A percentile compares a stretch with the other conserved stretches of the same genome.
Evolutionary conservation across 2,797 vertebrate species (phyloP).

Genomic region (Eremophila alpestris): DNA sequence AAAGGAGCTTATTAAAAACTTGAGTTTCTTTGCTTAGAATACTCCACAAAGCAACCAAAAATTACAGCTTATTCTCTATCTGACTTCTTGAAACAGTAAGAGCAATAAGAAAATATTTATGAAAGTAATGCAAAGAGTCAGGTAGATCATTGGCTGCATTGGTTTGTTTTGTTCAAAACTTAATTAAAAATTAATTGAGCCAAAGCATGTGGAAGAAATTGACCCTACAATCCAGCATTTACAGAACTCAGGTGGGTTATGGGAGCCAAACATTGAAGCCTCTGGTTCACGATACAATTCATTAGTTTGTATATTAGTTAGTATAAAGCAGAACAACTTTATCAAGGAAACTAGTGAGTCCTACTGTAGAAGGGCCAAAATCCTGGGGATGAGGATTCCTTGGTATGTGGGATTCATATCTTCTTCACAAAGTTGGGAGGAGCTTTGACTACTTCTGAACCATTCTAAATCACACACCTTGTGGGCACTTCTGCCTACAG

Average conservation of each 20-base stretch:
- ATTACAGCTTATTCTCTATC: background rate
- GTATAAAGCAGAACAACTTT: constrained; percentile 18
- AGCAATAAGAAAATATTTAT: background rate
- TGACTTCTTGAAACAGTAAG: background rate
- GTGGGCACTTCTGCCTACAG: background rate
- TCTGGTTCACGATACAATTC: constrained; percentile 14
- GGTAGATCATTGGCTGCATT: background rate
- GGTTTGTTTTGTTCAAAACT: constrained; percentile 21
- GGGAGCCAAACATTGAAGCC: background rate
- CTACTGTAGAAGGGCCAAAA: background rate
- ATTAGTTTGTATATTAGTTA: too few relatives aligned
- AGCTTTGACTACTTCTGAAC: background rate
- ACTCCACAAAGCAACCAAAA: background rate
- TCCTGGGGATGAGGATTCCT: background rate
- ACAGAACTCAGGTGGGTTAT: background rate
- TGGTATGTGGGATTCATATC: background rate
- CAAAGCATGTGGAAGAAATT: background rate
- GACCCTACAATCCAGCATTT: background rate
- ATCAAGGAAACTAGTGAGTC: background rate
- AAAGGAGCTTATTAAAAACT: background rate
- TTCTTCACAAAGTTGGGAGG: background rate
- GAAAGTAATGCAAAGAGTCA: background rate
- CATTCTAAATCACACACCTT: background rate
- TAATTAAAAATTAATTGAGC: constrained; percentile 32
- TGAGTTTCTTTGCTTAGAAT: background rate